Conservation (phyloP, 2,113 vertebrate species). For the Pungitius pungitius region DNA sequence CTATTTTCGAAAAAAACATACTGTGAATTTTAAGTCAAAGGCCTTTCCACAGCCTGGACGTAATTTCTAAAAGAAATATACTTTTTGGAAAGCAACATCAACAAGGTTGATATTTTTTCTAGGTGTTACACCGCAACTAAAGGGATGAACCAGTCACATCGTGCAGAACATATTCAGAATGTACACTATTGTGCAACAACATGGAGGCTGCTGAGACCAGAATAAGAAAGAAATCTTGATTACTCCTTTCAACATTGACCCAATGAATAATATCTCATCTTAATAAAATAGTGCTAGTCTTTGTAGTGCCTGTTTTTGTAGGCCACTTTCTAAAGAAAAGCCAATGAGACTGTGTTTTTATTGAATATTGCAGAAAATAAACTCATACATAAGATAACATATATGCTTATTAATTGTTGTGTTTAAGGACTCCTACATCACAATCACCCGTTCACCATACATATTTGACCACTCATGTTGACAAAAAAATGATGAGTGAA, state of each 20-base stretch:
- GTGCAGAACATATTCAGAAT: neutral
- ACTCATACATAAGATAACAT: no score
- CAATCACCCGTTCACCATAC: neutral
- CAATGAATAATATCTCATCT: no score
- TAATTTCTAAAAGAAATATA: neutral
- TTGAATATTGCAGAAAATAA: no score
- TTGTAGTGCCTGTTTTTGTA: no score
- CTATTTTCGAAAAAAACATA: conserved; percentile 18
- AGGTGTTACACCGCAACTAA: neutral
- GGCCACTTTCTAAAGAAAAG: no score
- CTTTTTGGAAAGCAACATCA: neutral
- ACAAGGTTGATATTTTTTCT: neutral
- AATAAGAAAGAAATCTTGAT: neutral
- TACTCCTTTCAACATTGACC: neutral
- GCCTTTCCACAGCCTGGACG: neutral
- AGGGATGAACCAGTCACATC: neutral
- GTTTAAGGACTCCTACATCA: neutral
- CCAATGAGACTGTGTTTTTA: no score
- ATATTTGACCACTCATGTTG: neutral
- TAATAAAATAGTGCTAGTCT: no score
- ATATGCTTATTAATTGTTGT: no score
- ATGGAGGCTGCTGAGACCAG: neutral
- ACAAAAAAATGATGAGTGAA: neutral
- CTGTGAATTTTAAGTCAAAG: conserved; percentile 4
- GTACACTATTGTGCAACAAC: neutral